phyloP scores from a whole-genome alignment of 2,113 vertebrate genomes.

The pig (Sus scrofa) region T2T-Sscrofa CM000826.6:145084001-145084500 shows the following conservation, averaged over 20 bases:
- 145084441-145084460: not conserved
- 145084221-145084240: not conserved
- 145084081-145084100: conserved; percentile 74
- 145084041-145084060: conserved; percentile 78
- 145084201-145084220: conserved; percentile 47
- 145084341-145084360: not conserved
- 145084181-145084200: conserved; percentile 23
- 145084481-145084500: not conserved
- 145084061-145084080: conserved; percentile 79
- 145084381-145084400: not conserved
- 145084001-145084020: conserved; percentile 62
- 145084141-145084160: conserved; percentile 59
- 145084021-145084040: conserved; percentile 83
- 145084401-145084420: not conserved
- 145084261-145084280: not conserved
- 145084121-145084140: conserved; percentile 63
- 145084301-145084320: not conserved
- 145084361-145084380: not conserved
- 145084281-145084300: not conserved
- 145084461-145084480: not conserved
- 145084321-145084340: not conserved
- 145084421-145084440: not conserved
- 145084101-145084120: conserved; percentile 19
- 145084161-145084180: conserved; percentile 62
- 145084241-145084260: not conserved